Evolutionary conservation across 2,888 invertebrate species (phyloP), one percentile per base, ranked within the genome.

Genomic region (Magallana nippona): DNA sequence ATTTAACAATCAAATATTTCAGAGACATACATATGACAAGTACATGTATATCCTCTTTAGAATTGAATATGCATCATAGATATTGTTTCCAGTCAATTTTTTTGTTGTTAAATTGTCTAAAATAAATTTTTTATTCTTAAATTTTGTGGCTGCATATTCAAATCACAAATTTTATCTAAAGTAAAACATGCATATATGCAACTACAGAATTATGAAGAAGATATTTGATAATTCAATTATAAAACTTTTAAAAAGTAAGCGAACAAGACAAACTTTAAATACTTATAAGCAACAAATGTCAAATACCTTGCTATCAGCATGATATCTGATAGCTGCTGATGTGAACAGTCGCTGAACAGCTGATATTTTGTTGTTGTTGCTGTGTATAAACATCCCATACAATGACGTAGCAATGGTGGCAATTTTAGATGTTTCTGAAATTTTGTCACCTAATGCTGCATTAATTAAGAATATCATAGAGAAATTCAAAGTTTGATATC

Each of bases 221-320:
- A 60, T 60, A 60, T 60, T 60, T 60, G 5, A 44, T 44, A 44
- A 44, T 44, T 44, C 8, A 44, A 44, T 8, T 44, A 44, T 44
- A 19, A 60, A 60, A 60, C 60, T 60, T 60, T 60, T 60, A 60
- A 60, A 60, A 0, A n/a, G 60, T 60, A 60, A 60, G 60, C 60
- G 60, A 60, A 60, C 60, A 60, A 60, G 60, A 60, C 60, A 60
- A 60, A 60, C 60, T 60, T 60, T 17, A 60, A 15, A 60, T 60
- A 60, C 17, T 11, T 60, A 19, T 60, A 60, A 15, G 60, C 60
- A 60, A 60, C 19, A 60, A 60, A 19, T 60, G 60, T 60, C 11
- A 60, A 60, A 17, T 17, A 82, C 82, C 71, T 82, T 82, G 63
- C 56, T 82, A 56, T 82, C 82, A 63, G 82, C 82, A 82, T 82